These are phyloP conservation scores for Decapterus maruadsi DNA, from an alignment of 2,797 vertebrate genomes.

Conservation along the genomic window DNA sequence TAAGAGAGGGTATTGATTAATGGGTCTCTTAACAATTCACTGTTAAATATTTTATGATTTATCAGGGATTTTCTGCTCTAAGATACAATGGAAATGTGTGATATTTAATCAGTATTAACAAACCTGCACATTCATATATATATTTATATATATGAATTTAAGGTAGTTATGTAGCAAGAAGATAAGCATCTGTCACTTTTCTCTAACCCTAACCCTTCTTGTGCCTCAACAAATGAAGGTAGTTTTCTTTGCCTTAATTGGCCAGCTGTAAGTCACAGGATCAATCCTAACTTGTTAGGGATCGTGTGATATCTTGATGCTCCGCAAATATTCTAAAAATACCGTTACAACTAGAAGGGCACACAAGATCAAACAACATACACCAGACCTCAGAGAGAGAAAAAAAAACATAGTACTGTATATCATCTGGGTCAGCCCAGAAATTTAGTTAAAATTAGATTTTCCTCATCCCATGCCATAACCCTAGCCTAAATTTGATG, in stretches of 20 bases:
- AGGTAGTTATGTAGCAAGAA: neutral
- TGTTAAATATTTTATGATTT: neutral
- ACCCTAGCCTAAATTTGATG: neutral
- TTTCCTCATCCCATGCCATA: neutral
- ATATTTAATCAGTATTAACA: neutral
- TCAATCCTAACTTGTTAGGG: neutral
- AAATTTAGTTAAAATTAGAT: neutral
- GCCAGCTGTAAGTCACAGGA: neutral
- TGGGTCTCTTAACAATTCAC: neutral
- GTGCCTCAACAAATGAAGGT: neutral
- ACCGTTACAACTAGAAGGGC: neutral
- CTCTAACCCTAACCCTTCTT: neutral
- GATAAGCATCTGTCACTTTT: neutral
- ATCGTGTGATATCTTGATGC: neutral
- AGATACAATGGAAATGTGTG: neutral
- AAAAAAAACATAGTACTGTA: neutral
- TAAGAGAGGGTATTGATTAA: conserved; percentile 55
- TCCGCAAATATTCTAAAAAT: neutral
- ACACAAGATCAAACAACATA: neutral
- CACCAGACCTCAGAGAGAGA: neutral
- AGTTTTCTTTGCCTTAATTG: neutral
- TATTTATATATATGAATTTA: neutral
- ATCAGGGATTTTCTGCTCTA: neutral
- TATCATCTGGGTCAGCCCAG: neutral
- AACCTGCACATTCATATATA: neutral